Evolutionary conservation across 1,140 invertebrate genomes (phyloP).

Genomic region (Orchestia grillus): DNA sequence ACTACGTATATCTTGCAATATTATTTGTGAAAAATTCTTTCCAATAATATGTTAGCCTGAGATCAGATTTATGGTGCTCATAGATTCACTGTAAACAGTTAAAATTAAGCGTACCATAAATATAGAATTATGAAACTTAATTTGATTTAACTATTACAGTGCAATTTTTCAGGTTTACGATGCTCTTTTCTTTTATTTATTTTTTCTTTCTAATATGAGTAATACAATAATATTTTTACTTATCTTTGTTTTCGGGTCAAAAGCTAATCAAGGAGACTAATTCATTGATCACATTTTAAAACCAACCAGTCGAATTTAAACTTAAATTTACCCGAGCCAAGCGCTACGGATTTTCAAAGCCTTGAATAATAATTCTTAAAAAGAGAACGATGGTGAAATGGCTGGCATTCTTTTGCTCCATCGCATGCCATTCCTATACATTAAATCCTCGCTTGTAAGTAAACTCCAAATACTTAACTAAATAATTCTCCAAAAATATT

Average conservation of each 20-base stretch:
- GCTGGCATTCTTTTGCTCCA: slow-evolving; percentile 7
- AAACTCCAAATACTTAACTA: slow-evolving; percentile 5
- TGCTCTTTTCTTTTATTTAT: slow-evolving; percentile 2
- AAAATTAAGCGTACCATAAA: background rate
- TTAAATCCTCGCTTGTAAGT: slow-evolving; percentile 41
- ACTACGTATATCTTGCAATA: background rate
- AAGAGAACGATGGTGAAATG: slow-evolving; percentile 50
- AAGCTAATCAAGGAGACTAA: slow-evolving; percentile 40
- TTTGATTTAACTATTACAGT: background rate
- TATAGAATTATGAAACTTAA: background rate
- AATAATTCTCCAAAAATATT: background rate
- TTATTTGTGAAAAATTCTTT: background rate
- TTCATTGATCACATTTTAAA: background rate
- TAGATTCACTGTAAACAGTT: background rate
- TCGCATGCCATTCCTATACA: slow-evolving; percentile 30
- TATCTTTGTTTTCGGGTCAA: slow-evolving; percentile 39
- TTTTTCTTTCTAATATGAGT: slow-evolving; percentile 21
- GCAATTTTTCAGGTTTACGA: slow-evolving; percentile 29
- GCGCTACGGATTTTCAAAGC: background rate
- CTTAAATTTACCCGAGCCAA: background rate
- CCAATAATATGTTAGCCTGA: background rate
- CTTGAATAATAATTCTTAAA: background rate
- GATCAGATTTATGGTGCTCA: background rate
- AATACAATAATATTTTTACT: slow-evolving; percentile 34
- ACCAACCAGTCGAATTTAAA: background rate